Evolutionary conservation across 2,113 vertebrate genomes (phyloP), one percentile per base, ranked within the genome.

Genomic region (Suricata suricatta): DNA sequence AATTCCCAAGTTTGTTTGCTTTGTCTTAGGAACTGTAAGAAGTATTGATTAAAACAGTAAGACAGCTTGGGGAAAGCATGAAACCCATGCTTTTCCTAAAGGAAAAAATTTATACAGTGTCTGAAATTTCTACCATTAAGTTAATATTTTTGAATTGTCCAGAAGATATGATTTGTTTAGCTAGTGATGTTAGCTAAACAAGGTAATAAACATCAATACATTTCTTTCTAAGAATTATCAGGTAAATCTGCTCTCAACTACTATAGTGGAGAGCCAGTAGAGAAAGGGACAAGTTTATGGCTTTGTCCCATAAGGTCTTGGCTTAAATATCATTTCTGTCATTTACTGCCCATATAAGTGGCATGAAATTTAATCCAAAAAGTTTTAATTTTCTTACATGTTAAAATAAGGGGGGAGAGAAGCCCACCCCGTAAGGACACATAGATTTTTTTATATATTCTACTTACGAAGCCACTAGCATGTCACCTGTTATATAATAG

Each of bases 281-380:
- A 80, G 15, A 68, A 71, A 41, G 44, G 35, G 21, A 25, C 23
- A 27, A n/a, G n/a, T n/a, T n/a, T n/a, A n/a, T n/a, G n/a, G n/a
- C n/a, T n/a, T n/a, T n/a, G n/a, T n/a, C n/a, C n/a, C 41, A 60
- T 27, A 27, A 95, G 25, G 38, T 11, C 3, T 89, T 79, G 35
- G 16, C 72, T 93, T 86, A 87, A 79, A 54, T 89, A 63, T 47
- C 52, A 57, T 80, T 86, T 93, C 16, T 94, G 31, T 84, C 38
- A 57, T 93, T 91, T 83, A 89, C 14, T 66, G 72, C 25, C 31
- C 68, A 7, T 86, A 13, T 38, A 54, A 31, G 10, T 93, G 89
- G 80, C 33, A 89, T 38, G 29, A 7, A 54, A 41, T 92, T 47
- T 82, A 86, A 66, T 71, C 33, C 72, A 52, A 57, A 77, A 23